Evolutionary conservation across 2,797 vertebrate genomes (phyloP), one percentile per base, ranked within the genome.

Genomic region (Hydrocynus forskahlii): DNA sequence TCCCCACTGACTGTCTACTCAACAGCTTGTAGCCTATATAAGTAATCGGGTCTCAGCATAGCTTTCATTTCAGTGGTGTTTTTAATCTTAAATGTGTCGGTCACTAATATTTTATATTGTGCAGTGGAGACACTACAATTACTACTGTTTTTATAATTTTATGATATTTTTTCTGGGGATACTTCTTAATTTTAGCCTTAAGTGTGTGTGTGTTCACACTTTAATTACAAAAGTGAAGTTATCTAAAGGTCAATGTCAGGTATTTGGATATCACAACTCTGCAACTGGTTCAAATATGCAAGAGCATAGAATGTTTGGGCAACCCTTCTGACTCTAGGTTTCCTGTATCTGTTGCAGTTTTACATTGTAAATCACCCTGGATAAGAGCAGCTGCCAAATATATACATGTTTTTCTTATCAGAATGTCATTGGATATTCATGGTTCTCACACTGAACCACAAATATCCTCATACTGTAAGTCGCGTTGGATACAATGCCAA

Each of bases 11-110:
- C 21, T 57, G 62, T 68, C 52, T 70, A 21, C 63, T 67, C 38
- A 48, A 50, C 35, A 19, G 76, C 23, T 38, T 60, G 75, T 45
- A n/a, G 67, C 64, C 38, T 43, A 40, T 67, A 50, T 60, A 7
- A 71, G 62, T 71, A 69, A 60, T 60, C 69, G 8, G 70, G 21
- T 66, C 5, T 14, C 29, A 23, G 50, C 13, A 10, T 48, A 54
- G 21, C 48, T 52, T 70, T 70, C 21, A 52, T 52, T 13, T 25
- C 21, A 52, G 45, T 35, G 62, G 35, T 13, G 48, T 14, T 72
- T 16, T 19, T 16, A 6, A 40, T 40, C 2, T 16, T 66, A 66
- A 66, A 16, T 35, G 29, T 38, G 35, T 35, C 4, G 35, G 2
- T 5, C 35, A 35, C 4, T 2, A 35, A 35, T 35, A 35, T 35